These are phyloP conservation scores for Drosophila kambysellisi DNA, from an alignment of 2,888 invertebrate species.

Conservation along the genomic window DNA sequence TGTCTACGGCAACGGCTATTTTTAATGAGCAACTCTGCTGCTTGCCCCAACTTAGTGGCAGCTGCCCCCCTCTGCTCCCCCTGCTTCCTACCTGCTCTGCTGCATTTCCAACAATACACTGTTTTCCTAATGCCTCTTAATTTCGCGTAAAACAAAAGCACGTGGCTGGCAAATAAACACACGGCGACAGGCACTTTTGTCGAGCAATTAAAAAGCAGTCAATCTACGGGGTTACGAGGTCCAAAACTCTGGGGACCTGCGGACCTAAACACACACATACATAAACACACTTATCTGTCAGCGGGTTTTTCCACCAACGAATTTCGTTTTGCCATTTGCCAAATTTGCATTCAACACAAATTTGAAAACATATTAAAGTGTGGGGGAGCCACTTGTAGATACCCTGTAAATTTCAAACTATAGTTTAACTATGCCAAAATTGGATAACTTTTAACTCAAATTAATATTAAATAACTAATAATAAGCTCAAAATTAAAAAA, in stretches of 20 bases:
- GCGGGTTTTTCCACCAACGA: not conserved
- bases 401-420: not conserved
- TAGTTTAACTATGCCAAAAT: not conserved
- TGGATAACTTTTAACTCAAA: too few relatives aligned
- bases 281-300: conserved; percentile 1
- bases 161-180: conserved; percentile 29
- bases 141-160: conserved; percentile 32
- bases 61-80: not conserved
- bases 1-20: conserved; percentile 43
- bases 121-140: conserved; percentile 47
- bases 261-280: not conserved
- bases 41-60: not conserved
- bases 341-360: conserved; percentile 16
- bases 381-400: not conserved
- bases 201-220: conserved; percentile 62
- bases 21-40: conserved; percentile 61
- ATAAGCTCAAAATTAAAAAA: accelerated
- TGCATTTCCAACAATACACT: conserved; percentile 37
- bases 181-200: conserved; percentile 17
- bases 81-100: not conserved
- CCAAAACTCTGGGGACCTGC: not conserved
- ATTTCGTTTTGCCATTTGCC: conserved; percentile 21
- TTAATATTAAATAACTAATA: not conserved
- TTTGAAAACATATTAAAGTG: not conserved
- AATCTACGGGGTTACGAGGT: conserved; percentile 15